Conservation (phyloP, 1,140 invertebrate species). For the Oreohelix idahoensis region DNA sequence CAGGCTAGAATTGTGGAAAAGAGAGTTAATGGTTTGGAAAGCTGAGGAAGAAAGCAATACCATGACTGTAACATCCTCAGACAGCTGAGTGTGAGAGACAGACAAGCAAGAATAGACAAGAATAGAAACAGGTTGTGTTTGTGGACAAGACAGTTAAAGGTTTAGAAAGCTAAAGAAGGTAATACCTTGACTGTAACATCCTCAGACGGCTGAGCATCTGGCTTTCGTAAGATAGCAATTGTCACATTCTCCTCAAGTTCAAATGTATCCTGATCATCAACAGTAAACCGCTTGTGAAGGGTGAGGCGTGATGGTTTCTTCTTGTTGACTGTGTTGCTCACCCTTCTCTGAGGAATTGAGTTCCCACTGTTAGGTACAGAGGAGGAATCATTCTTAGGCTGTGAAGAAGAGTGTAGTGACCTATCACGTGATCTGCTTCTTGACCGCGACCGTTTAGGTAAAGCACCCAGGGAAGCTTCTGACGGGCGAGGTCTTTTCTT, state of each 20-base stretch:
- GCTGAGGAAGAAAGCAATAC: too few species aligned
- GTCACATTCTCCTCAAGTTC: conserved; percentile 37
- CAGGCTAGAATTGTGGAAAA: too few species aligned
- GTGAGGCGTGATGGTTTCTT: conserved; percentile 23
- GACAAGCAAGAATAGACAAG: too few species aligned
- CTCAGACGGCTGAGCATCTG: conserved; percentile 45
- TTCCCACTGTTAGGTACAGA: background rate
- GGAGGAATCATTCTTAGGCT: background rate
- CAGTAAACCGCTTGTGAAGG: conserved; percentile 27
- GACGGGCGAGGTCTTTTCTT: background rate
- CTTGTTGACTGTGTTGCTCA: conserved; percentile 1
- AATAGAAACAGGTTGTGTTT: too few species aligned
- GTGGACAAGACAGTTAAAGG: too few species aligned
- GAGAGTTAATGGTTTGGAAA: too few species aligned
- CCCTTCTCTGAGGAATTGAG: conserved; percentile 6
- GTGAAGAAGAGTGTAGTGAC: background rate
- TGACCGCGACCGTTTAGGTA: background rate
- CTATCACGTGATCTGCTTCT: background rate
- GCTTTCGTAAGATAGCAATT: conserved; percentile 41
- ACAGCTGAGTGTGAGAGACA: too few species aligned
- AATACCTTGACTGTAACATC: conserved; percentile 44
- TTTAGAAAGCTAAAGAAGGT: too few species aligned
- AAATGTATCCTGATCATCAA: conserved; percentile 32
- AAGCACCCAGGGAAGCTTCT: background rate
- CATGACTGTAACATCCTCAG: too few species aligned